Base-by-base conservation (phyloP, 2,113 vertebrate species). In the Anhinga anhinga region DNA sequence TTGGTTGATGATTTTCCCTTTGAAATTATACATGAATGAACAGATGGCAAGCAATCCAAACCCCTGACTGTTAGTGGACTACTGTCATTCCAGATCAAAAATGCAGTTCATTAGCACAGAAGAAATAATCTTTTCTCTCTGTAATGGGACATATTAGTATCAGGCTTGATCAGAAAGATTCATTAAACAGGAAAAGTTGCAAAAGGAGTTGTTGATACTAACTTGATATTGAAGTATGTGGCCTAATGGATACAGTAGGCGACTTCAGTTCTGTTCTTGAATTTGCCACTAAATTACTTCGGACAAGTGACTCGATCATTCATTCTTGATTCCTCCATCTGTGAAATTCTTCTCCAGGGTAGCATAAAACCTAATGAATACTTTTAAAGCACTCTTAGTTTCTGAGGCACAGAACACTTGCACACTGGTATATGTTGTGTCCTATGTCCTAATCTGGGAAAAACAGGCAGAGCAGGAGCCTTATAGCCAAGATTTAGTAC, bases 1-100 rank as follows among this genome's bases (percentile, higher is more conserved):
- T 90, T 82, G 61, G 82, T 42, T 84, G 91, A 67, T 95, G 30
- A 42, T 93, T 87, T 90, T 93, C 40, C 40, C 34, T 88, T 95
- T 96, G 86, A 94, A 95, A 85, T 90, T 73, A 70, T 74, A 71
- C 18, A 44, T 65, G 78, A 92, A 85, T 49, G 88, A 97, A 86
- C 93, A 97, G 92, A 96, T 94, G 90, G 95, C 72, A 90, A 80
- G 69, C 72, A 92, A 82, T 86, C 47, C 76, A 88, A 88, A 61
- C 30, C 58, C n/a, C 56, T 95, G 53, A 67, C 83, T 88, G 30
- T 85, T 92, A 73, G 53, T 40, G 58, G 82, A 95, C 78, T 82
- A 67, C 59, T 93, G 77, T 93, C 87, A 78, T 96, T 97, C 95
- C 58, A 74, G 65, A 94, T 89, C 85, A 96, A 94, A 66, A 78